Evolutionary conservation across 2,113 vertebrate genomes (phyloP).

Genomic region (Dromiciops gliroides): DNA sequence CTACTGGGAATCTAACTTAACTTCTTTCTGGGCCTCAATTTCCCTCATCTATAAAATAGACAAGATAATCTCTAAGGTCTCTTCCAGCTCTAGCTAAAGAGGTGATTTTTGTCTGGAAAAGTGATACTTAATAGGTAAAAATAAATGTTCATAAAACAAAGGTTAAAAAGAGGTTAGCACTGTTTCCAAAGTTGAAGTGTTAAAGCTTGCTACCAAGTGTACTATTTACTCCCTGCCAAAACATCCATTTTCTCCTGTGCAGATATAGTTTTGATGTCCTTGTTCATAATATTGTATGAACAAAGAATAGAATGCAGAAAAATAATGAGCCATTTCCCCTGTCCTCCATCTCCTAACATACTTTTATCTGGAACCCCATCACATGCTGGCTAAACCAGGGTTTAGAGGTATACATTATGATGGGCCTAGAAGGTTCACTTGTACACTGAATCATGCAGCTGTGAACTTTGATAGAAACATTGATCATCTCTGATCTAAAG

Average conservation of each 20-base stretch:
- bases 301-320: background rate
- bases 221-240: background rate
- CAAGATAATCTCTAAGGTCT: background rate
- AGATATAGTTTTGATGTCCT: background rate
- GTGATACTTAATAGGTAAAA: background rate
- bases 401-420: background rate
- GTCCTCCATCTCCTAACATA: background rate
- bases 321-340: background rate
- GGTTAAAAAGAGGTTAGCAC: background rate
- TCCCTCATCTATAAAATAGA: background rate
- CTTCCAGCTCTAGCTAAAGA: background rate
- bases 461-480: background rate
- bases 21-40: background rate
- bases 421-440: background rate
- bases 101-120: background rate
- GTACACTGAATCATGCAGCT: background rate
- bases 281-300: background rate
- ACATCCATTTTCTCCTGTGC: background rate
- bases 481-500: background rate
- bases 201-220: background rate
- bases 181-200: background rate
- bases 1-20: background rate
- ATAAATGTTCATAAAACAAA: background rate
- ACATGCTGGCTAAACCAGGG: background rate
- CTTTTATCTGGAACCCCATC: background rate